Conservation (phyloP, 2,888 invertebrate genomes). For the Cheilosia vulpina region DNA sequence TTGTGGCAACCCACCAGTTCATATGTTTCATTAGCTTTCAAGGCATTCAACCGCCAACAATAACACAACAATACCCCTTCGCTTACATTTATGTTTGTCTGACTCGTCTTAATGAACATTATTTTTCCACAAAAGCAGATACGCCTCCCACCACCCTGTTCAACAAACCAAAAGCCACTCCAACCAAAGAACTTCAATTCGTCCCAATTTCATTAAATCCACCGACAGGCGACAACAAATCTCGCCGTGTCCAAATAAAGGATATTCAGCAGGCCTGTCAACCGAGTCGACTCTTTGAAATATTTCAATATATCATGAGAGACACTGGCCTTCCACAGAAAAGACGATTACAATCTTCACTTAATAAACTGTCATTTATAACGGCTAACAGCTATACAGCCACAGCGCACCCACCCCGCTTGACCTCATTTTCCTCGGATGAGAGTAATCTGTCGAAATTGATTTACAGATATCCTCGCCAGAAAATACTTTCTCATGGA, state of each 20-base stretch:
- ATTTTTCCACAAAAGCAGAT: not conserved
- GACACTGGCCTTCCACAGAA: constrained; percentile 29
- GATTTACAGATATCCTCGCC: constrained; percentile 62
- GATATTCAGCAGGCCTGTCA: constrained; percentile 1
- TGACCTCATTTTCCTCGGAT: constrained; percentile 53
- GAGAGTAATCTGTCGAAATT: constrained; percentile 72
- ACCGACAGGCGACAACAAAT: constrained; percentile 29
- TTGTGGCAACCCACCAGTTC: too few species aligned
- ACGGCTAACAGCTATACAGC: constrained; percentile 52
- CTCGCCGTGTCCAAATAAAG: not conserved
- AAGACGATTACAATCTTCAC: constrained; percentile 72
- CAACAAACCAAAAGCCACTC: not conserved
- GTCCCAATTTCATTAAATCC: constrained; percentile 32
- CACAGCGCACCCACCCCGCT: constrained; percentile 54
- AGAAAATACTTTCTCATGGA: constrained; percentile 57
- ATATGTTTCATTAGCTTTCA: too few species aligned
- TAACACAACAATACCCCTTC: not conserved
- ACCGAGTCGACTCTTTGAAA: constrained; percentile 16
- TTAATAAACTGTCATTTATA: constrained; percentile 74
- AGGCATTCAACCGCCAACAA: not conserved
- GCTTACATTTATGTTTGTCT: constrained; percentile 14
- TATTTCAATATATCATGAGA: constrained; percentile 57
- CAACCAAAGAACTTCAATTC: constrained; percentile 5
- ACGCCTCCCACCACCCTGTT: not conserved
- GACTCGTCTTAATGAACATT: constrained; percentile 8